These are phyloP conservation scores for Erebia palarica DNA, from an alignment of 2,888 invertebrate genomes.

Conservation along the genomic window DNA sequence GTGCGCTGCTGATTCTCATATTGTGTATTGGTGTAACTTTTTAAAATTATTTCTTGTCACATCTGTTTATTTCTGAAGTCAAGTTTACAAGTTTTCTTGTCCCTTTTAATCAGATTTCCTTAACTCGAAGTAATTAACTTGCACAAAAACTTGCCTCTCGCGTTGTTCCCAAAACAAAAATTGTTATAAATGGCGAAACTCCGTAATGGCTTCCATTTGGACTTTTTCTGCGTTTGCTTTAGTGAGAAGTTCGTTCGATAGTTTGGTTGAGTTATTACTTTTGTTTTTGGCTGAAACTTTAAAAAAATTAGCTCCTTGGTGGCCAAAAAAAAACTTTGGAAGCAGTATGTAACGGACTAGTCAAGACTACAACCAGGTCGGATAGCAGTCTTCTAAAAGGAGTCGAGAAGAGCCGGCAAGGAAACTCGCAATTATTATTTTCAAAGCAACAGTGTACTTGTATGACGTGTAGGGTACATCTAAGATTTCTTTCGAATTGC, in stretches of 20 bases:
- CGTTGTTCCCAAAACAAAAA: slow-evolving; percentile 29
- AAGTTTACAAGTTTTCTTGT: slow-evolving; percentile 1
- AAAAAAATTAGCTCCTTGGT: too few species aligned
- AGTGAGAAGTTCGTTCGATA: slow-evolving; percentile 20
- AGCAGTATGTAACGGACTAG: too few species aligned
- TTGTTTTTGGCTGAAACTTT: not conserved
- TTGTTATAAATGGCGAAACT: slow-evolving; percentile 34
- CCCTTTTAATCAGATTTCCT: slow-evolving; percentile 14
- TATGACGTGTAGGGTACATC: too few species aligned
- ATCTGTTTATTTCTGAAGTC: not conserved
- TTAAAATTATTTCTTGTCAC: not conserved
- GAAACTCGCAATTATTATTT: too few species aligned
- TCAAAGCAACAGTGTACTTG: too few species aligned
- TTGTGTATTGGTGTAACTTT: not conserved
- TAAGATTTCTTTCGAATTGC: too few species aligned
- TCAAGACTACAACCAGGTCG: too few species aligned
- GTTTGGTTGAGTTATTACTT: slow-evolving; percentile 4
- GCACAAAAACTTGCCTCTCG: slow-evolving; percentile 11
- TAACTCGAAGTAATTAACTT: slow-evolving; percentile 18
- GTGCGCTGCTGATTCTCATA: not conserved
- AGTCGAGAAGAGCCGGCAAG: too few species aligned
- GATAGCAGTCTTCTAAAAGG: too few species aligned
- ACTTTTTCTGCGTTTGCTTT: slow-evolving; percentile 11
- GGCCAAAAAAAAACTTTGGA: too few species aligned
- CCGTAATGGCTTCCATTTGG: slow-evolving; percentile 27